A percentile compares a stretch with the other conserved stretches of the same genome.
These are phyloP conservation scores for Lemur catta DNA, from an alignment of 2,797 vertebrate genomes.

Conservation along the genomic window DNA sequence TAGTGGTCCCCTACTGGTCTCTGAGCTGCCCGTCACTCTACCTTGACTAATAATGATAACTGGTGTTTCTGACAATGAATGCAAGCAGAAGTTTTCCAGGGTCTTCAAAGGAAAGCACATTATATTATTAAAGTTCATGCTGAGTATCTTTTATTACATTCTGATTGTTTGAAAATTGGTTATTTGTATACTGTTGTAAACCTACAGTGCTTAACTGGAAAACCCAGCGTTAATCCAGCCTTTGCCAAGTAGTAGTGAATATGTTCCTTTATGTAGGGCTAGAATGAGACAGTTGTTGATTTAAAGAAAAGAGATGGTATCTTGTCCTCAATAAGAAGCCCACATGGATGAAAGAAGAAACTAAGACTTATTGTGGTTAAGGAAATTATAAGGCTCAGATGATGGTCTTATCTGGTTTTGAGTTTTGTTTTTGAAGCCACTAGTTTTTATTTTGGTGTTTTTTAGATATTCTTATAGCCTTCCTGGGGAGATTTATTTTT, in stretches of 20 bases:
- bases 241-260: neutral
- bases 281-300: neutral
- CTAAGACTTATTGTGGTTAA: neutral
- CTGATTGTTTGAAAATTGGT: slow-evolving; percentile 16
- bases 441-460: slow-evolving; percentile 26
- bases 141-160: slow-evolving; percentile 5
- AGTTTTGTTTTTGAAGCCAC: slow-evolving; percentile 38
- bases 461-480: slow-evolving; percentile 57
- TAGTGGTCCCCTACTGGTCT: neutral
- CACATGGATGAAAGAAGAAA: neutral
- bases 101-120: slow-evolving; percentile 12
- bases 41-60: neutral
- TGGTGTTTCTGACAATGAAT: neutral
- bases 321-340: neutral
- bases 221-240: neutral
- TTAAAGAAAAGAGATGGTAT: neutral
- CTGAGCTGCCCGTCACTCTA: neutral
- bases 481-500: slow-evolving; percentile 61
- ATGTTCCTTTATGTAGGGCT: neutral
- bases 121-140: neutral
- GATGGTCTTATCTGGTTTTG: neutral
- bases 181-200: slow-evolving; percentile 13
- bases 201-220: neutral
- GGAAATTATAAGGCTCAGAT: neutral
- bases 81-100: neutral